Percentiles rank a stretch among this genome's conserved stretches.
Evolutionary conservation across 2,113 vertebrate species (phyloP).

Genomic region (Nymphicus hollandicus): DNA sequence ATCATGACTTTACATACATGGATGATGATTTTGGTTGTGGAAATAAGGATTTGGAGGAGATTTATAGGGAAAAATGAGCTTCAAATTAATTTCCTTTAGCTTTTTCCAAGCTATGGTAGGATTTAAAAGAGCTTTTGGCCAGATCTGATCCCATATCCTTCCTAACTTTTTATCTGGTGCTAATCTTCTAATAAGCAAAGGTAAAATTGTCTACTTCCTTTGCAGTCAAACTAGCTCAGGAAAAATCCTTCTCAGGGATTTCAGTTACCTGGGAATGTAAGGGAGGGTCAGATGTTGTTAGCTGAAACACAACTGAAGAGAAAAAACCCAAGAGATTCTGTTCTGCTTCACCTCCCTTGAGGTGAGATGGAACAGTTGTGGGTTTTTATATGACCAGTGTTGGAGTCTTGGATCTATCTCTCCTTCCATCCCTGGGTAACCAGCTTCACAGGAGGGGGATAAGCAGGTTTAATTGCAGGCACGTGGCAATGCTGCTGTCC

Average conservation of each 20-base stretch:
- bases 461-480: neutral
- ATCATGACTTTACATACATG: neutral
- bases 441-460: neutral
- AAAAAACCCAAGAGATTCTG: accelerated
- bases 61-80: neutral
- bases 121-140: neutral
- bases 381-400: neutral
- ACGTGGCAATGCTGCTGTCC: neutral
- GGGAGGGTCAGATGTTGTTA: neutral
- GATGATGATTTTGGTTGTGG: neutral
- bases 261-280: neutral
- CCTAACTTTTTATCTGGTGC: neutral
- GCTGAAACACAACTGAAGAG: neutral
- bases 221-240: neutral
- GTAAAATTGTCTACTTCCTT: neutral
- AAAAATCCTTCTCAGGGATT: neutral
- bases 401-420: neutral
- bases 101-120: neutral
- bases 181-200: neutral
- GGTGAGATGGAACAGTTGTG: neutral
- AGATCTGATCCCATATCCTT: neutral
- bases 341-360: neutral
- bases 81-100: neutral
- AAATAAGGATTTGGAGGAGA: neutral
- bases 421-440: neutral